Evolutionary conservation across 1,140 invertebrate species (phyloP).

Genomic region (Drosophila ananassae): DNA sequence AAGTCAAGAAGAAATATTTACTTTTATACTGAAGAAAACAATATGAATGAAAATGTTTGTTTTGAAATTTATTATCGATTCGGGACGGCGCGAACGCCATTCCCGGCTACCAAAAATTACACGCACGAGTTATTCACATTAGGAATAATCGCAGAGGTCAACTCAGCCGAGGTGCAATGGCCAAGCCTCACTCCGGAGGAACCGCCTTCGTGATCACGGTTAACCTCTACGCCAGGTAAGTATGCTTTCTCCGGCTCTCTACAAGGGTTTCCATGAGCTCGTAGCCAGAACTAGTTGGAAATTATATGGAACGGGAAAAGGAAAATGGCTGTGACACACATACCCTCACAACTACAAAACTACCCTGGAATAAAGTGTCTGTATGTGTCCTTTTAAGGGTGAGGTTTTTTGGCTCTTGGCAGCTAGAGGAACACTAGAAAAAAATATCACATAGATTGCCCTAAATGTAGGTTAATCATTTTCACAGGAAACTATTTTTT

Average conservation of each 20-base stretch:
- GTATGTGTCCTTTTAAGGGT: neutral
- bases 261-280: conserved; percentile 16
- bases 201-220: conserved; percentile 88
- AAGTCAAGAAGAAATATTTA: conserved; percentile 36
- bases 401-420: neutral
- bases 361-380: neutral
- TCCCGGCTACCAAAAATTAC: conserved; percentile 83
- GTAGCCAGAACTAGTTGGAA: conserved; percentile 51
- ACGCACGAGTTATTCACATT: conserved; percentile 83
- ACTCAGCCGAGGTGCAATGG: conserved; percentile 67
- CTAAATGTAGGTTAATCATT: too few species aligned
- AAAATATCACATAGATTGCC: too few species aligned
- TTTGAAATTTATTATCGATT: conserved; percentile 49
- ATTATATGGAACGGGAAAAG: conserved; percentile 19
- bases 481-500: neutral
- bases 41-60: conserved; percentile 2
- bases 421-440: neutral
- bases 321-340: neutral
- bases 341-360: conserved; percentile 10
- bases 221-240: conserved; percentile 86
- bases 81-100: conserved; percentile 83
- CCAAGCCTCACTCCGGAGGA: conserved; percentile 87
- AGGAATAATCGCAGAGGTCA: conserved; percentile 84
- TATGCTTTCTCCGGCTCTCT: conserved; percentile 78
- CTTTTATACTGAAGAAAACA: conserved; percentile 5